phyloP scores from a whole-genome alignment of 1,140 invertebrate genomes.

The Brachionus rotundiformis region DNA sequence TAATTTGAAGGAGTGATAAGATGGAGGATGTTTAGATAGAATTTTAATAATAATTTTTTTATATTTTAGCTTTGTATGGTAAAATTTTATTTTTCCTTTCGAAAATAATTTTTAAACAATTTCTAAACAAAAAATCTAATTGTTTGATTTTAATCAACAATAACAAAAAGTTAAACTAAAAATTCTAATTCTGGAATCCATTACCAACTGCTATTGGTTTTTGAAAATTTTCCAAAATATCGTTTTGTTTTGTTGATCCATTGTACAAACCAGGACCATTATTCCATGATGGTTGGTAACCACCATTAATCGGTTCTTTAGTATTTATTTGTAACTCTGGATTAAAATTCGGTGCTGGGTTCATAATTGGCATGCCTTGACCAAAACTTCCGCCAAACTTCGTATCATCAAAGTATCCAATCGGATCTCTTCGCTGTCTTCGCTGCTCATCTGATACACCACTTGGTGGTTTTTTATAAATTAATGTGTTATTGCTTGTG shows the following conservation, averaged over 20 bases:
- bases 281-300: slow-evolving; percentile 37
- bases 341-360: slow-evolving; percentile 8
- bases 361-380: not conserved
- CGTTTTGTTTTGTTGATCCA: not conserved
- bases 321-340: not conserved
- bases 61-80: not conserved
- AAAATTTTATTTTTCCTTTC: slow-evolving; percentile 8
- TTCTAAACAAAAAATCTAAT: not conserved
- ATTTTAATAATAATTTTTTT: not conserved
- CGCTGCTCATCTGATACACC: slow-evolving; percentile 2
- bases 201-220: slow-evolving; percentile 25
- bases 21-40: no score
- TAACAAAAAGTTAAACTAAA: slow-evolving; percentile 1
- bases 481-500: not conserved
- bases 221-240: slow-evolving; percentile 32
- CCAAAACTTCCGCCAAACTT: slow-evolving; percentile 30
- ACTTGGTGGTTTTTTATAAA: slow-evolving; percentile 31
- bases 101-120: slow-evolving; percentile 4
- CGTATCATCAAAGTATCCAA: slow-evolving; percentile 38
- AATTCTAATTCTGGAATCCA: slow-evolving; percentile 29
- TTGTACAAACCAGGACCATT: not conserved
- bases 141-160: slow-evolving; percentile 11
- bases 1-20: no score
- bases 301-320: not conserved
- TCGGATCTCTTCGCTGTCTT: slow-evolving; percentile 33